Conservation (phyloP, 2,797 vertebrate genomes). For the Melanotaenia boesemani region DNA sequence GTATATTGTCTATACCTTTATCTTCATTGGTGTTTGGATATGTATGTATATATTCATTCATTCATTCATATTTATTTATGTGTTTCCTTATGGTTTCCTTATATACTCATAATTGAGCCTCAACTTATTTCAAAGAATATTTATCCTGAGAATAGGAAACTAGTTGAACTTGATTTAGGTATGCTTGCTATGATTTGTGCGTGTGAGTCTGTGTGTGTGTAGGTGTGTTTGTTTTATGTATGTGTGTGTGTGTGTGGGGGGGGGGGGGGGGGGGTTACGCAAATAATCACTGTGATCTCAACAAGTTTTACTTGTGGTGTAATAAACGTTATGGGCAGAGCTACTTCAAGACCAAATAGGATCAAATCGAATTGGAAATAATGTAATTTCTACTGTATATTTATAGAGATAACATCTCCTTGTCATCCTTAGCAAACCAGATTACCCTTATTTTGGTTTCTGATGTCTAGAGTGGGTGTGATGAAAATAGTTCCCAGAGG, state of each 20-base stretch:
- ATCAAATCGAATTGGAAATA: background rate
- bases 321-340: background rate
- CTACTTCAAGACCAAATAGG: background rate
- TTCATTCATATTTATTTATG: too few species aligned
- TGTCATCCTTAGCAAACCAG: background rate
- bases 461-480: background rate
- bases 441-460: slow-evolving; percentile 1
- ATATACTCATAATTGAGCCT: background rate
- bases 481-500: background rate
- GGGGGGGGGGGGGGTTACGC: too few species aligned
- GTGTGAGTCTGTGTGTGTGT: background rate
- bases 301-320: accelerated
- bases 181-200: background rate
- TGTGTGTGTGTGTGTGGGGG: background rate
- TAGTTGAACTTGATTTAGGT: slow-evolving; percentile 45
- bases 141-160: slow-evolving; percentile 25
- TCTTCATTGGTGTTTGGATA: too few species aligned
- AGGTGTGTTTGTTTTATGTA: background rate
- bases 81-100: too few species aligned
- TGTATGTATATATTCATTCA: too few species aligned
- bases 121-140: background rate
- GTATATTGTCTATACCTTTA: too few species aligned
- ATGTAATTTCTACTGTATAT: background rate
- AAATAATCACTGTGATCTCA: background rate
- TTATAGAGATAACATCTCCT: background rate